phyloP scores from a whole-genome alignment of 2,888 invertebrate genomes.

The Carabus problematicus region DNA sequence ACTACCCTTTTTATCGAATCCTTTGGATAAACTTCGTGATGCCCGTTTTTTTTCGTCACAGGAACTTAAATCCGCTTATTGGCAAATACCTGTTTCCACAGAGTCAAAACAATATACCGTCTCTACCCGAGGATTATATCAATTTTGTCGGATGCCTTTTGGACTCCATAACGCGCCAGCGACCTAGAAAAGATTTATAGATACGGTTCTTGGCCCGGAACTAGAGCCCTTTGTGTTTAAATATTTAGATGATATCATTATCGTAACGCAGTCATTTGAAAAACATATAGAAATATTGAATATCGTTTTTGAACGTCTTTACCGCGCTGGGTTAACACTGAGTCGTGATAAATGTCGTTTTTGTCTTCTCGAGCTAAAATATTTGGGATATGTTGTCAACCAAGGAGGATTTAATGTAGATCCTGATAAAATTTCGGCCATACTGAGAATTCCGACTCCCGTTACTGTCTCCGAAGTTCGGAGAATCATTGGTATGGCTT shows the following conservation, averaged over 20 bases:
- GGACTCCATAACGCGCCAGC: conserved; percentile 22
- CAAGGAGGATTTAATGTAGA: not conserved
- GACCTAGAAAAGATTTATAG: conserved; percentile 44
- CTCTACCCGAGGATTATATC: conserved; percentile 44
- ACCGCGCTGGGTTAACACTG: conserved; percentile 39
- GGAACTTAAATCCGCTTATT: conserved; percentile 47
- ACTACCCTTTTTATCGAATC: conserved; percentile 45
- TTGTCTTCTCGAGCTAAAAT: conserved; percentile 1
- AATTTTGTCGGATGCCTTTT: conserved; percentile 12
- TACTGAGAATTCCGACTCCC: not conserved
- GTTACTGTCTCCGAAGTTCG: not conserved
- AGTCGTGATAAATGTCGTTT: conserved; percentile 45
- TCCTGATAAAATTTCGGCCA: conserved; percentile 1
- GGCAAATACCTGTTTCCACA: conserved; percentile 44
- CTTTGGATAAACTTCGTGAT: conserved; percentile 47
- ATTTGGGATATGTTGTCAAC: conserved; percentile 9
- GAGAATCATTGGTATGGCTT: conserved; percentile 1
- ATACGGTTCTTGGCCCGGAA: too few relatives aligned
- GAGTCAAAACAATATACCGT: conserved; percentile 46
- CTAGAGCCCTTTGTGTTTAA: conserved; percentile 19
- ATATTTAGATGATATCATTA: conserved; percentile 44
- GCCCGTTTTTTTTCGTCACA: conserved; percentile 47
- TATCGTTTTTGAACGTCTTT: not conserved
- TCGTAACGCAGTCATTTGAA: conserved; percentile 38
- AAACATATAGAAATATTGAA: conserved; percentile 22